These are phyloP conservation scores for Apamea monoglypha DNA, from an alignment of 2,888 invertebrate species.

Conservation along the genomic window DNA sequence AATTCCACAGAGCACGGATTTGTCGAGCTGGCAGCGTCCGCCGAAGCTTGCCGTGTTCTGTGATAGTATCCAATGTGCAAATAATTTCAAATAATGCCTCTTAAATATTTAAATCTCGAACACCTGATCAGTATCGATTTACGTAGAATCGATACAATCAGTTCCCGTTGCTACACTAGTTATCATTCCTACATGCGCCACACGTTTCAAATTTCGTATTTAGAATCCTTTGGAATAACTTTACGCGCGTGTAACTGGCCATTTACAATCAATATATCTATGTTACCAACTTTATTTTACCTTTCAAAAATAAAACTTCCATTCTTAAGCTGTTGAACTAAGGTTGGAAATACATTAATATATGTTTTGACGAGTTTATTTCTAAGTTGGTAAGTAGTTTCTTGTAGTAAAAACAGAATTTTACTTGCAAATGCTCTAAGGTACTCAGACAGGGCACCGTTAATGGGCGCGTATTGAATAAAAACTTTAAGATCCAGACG, in stretches of 20 bases:
- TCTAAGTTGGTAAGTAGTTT: conserved; percentile 55
- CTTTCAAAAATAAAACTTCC: not conserved
- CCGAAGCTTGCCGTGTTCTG: not conserved
- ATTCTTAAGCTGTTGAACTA: conserved; percentile 14
- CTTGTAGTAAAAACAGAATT: conserved; percentile 71
- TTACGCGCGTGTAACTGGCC: conserved; percentile 64
- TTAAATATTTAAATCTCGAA: conserved; percentile 24
- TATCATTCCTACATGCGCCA: conserved; percentile 54
- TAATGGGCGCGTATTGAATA: conserved; percentile 75
- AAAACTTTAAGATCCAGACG: conserved; percentile 64
- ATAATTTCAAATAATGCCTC: not conserved
- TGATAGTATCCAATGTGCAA: not conserved
- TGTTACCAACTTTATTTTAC: conserved; percentile 32
- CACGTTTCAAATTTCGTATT: conserved; percentile 67
- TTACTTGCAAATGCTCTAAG: conserved; percentile 78
- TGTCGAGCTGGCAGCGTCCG: too few relatives aligned
- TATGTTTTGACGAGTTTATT: not conserved
- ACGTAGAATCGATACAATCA: conserved; percentile 44
- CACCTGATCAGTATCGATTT: conserved; percentile 49
- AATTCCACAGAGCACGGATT: not conserved
- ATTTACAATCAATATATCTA: conserved; percentile 65
- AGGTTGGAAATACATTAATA: conserved; percentile 42
- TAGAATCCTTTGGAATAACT: conserved; percentile 65
- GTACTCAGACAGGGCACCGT: conserved; percentile 71
- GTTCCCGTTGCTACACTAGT: conserved; percentile 58